Evolutionary conservation across 2,797 vertebrate genomes (phyloP), one percentile per base, ranked within the genome.

Genomic region (Pseudotriccus pelzelni): DNA sequence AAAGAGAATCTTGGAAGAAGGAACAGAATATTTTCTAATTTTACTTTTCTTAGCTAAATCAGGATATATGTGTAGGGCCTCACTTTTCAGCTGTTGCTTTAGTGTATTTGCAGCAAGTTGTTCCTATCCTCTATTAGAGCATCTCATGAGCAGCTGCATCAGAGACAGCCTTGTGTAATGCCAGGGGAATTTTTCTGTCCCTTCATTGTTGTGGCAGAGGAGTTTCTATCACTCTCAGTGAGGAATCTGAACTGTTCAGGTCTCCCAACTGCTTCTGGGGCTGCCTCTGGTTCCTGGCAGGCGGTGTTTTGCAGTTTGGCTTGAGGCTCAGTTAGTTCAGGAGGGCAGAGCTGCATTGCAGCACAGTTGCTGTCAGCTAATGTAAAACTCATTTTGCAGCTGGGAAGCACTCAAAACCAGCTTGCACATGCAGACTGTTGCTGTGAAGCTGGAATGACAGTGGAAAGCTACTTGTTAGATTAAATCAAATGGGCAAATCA

Each of bases 301-400:
- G 32, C 66, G 25, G 16, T 0, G 0, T 44, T 80, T 70, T 58
- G 19, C 60, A 28, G 64, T 63, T 90, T 90, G 64, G 27, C 83
- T 68, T 70, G 41, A 17, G 70, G 47, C 44, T 91, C 27, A 9
- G 7, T n/a, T 0, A 1, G 80, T 66, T 49, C 56, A 13, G 36
- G 84, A 78, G 63, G 77, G 69, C 76, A 92, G 84, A 84, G 49
- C 84, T 93, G 89, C 96, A 84, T 69, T 94, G 83, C 95, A 93
- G 79, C 66, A 47, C 56, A 37, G 37, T 55, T 82, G 55, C 67
- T 88, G 55, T 88, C 3, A 12, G 67, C 55, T 93, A 49, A 60
- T 63, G 90, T 84, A 79, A 82, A 90, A 73, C 30, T 81, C 41
- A 59, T 59, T 90, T 67, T 87, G 70, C 59, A 73, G 43, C 69